Percentiles rank a stretch among this genome's conserved stretches.
Evolutionary conservation across 2,113 vertebrate species (phyloP).

Genomic region (Festucalex cinctus): DNA sequence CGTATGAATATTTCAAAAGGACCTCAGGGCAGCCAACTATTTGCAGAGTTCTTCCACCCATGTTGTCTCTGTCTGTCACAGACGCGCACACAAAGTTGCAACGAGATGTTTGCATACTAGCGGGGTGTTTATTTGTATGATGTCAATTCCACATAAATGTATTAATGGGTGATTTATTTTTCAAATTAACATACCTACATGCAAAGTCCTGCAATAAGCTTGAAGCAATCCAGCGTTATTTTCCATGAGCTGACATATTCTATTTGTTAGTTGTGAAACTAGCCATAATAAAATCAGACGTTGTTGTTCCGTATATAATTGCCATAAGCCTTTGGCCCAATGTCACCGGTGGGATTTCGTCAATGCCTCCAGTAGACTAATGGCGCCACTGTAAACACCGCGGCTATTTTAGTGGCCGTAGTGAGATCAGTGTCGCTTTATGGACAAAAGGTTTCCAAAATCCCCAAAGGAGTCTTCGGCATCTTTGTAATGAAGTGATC

Average conservation of each 20-base stretch:
- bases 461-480: conserved; percentile 34
- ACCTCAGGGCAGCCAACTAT: conserved; percentile 62
- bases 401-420: conserved; percentile 41
- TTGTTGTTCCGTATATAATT: conserved; percentile 1
- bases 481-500: conserved; percentile 42
- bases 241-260: not conserved
- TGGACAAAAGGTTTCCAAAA: conserved; percentile 28
- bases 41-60: conserved; percentile 37
- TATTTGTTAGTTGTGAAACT: not conserved
- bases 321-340: not conserved
- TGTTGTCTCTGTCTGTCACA: conserved; percentile 7
- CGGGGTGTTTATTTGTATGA: conserved; percentile 20
- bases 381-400: conserved; percentile 18
- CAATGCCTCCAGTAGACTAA: conserved; percentile 1
- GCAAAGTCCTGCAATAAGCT: conserved; percentile 3
- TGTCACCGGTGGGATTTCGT: conserved; percentile 17
- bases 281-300: conserved; percentile 1
- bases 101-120: conserved; percentile 18
- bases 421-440: conserved; percentile 31
- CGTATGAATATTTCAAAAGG: conserved; percentile 70
- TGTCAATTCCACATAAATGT: conserved; percentile 23
- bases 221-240: not conserved
- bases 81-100: conserved; percentile 9
- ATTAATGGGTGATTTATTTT: conserved; percentile 15
- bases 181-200: not conserved